Conservation (phyloP, 1,140 invertebrate species). For the Brevipalpus yothersi region DNA sequence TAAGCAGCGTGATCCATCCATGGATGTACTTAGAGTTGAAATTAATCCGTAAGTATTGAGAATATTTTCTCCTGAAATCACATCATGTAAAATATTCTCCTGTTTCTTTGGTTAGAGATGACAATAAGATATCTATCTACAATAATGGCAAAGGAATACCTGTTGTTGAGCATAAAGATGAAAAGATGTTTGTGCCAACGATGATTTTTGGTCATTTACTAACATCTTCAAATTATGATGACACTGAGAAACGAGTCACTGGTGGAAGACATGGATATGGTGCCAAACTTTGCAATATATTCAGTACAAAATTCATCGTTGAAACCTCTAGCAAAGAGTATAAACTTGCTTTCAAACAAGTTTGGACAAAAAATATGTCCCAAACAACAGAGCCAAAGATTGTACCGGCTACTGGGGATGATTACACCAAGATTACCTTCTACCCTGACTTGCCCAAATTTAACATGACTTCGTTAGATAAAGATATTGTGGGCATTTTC, state of each 20-base stretch:
- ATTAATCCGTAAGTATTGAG: conserved; percentile 37
- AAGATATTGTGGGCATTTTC: conserved; percentile 84
- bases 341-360: conserved; percentile 70
- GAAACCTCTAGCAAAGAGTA: conserved; percentile 79
- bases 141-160: conserved; percentile 98
- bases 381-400: conserved; percentile 70
- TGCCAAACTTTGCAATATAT: conserved; percentile 98
- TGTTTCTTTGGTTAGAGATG: conserved; percentile 28
- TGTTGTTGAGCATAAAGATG: conserved; percentile 84
- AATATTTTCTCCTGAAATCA: not conserved
- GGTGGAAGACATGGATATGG: conserved; percentile 97
- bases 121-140: conserved; percentile 76
- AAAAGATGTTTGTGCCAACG: conserved; percentile 97
- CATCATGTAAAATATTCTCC: not conserved
- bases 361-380: conserved; percentile 85
- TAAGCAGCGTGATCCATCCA: conserved; percentile 79
- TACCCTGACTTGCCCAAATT: conserved; percentile 86
- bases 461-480: conserved; percentile 75
- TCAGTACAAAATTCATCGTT: conserved; percentile 84
- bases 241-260: conserved; percentile 73
- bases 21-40: conserved; percentile 89
- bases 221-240: conserved; percentile 98
- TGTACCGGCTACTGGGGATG: conserved; percentile 31
- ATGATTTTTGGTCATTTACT: conserved; percentile 98
- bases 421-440: conserved; percentile 90